phyloP scores from a whole-genome alignment of 2,888 invertebrate species.

The Thymelicus acteon region DNA sequence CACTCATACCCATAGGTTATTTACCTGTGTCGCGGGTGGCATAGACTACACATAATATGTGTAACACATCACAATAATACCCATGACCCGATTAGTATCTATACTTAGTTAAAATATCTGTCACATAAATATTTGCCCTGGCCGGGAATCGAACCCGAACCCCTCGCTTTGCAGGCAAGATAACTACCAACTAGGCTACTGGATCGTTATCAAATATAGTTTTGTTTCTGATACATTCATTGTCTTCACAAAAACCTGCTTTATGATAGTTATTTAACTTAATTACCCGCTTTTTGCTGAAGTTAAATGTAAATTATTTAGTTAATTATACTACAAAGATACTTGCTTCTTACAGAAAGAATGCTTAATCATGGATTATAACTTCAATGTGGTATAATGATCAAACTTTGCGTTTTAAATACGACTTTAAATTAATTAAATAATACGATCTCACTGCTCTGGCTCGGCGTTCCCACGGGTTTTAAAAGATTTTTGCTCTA shows the following conservation, averaged over 20 bases:
- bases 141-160: no score
- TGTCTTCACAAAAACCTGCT: background rate
- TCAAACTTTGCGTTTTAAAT: conserved; percentile 9
- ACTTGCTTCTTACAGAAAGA: background rate
- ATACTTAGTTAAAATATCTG: no score
- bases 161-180: no score
- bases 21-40: no score
- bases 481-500: conserved; percentile 1
- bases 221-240: background rate
- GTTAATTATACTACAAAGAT: background rate
- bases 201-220: no score
- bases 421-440: conserved; percentile 5
- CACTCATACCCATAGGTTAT: no score
- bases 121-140: no score
- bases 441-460: background rate
- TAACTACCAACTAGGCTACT: no score
- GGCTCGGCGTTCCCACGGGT: conserved; percentile 7
- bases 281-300: background rate
- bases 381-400: conserved; percentile 36
- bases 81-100: no score
- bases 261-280: background rate
- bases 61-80: no score
- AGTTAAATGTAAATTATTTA: background rate
- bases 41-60: no score
- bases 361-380: conserved; percentile 7